Base-by-base conservation (phyloP, 2,113 vertebrate genomes). In the Jacana jacana region DNA sequence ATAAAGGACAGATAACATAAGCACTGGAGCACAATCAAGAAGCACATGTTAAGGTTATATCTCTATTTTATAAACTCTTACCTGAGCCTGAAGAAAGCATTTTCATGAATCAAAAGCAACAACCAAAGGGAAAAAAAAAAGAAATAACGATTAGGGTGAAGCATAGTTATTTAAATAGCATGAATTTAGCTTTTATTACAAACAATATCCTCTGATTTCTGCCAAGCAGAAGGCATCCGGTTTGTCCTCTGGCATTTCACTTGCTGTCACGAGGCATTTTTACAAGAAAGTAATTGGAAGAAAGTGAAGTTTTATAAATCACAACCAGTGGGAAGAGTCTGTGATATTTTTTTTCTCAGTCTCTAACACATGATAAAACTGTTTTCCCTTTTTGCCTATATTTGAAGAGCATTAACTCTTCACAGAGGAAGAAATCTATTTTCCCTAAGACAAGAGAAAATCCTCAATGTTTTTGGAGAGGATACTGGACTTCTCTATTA, bases 21-120 rank as follows among this genome's bases (percentile, higher is more conserved):
- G 69, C 30, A 57, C 15, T 55, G n/a, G 17, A 76, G 46, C 35
- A 80, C 27, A 46, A 80, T 60, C 31, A 49, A 12, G 46, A 90
- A 91, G 18, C 9, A 66, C 22, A 23, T 18, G 14, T n/a, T 60
- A 37, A 91, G 11, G 4, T 46, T 71, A 76, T 51, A 35, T 85
- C n/a, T 87, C 17, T 82, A 30, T 66, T 91, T 93, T 44, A 88
- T 63, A 81, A 78, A 68, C n/a, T 70, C 98, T 98, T 96, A 98
- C 98, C 98, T 98, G 98, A 80, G 98, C 98, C 98, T 98, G 97
- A 63, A 77, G 78, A 61, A 81, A 86, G 77, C 33, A 79, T 96
- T 96, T 93, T 79, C 95, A 92, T 68, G 61, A 75, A 71, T 15
- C 68, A 17, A 87, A 79, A 78, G 39, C 84, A 85, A 52, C 77